Evolutionary conservation across 64 coral and sea anemone species (phyloP), one percentile per base, ranked within the genome.

Genomic region (Orbicella faveolata): DNA sequence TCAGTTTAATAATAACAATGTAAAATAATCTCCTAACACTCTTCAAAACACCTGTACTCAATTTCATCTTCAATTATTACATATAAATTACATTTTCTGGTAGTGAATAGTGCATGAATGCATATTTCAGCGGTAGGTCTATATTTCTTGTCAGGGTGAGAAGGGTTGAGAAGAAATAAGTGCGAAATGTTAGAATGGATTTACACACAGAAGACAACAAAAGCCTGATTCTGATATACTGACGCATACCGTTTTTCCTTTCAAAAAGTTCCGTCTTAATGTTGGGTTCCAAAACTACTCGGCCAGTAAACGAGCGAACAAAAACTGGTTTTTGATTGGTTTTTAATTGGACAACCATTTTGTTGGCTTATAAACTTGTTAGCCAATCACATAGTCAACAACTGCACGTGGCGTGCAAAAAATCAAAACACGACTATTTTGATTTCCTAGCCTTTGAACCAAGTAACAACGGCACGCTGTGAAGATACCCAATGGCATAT

Each of bases 11-110:
- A 14, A 63, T 18, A 63, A 35, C 39, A 53, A 34, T 35, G 34
- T 62, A 63, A 62, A 80, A 52, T 61, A 63, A 63, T 81, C 10
- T 34, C 14, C 17, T 81, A 81, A 39, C 79, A 81, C 59, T 81
- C 59, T 63, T 81, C 13, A 57, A 62, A 80, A 64, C 33, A 64
- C 33, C 30, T 59, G 67, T 70, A 70, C 25, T 34, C 79, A 36
- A 57, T 63, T 63, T 63, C 57, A 6, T 36, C 52, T 78, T 18
- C 21, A 63, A 63, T 11, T 81, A 12, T 35, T 35, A 59, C 7
- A 70, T 67, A 70, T 25, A 11, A n/a, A 3, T 70, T 26, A 26
- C 7, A 70, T 25, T 70, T 70, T 70, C 23, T 70, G 9, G 1
- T 6, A 23, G 67, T 25, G 67, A 26, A 10, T 70, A 11, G 67